Evolutionary conservation across 2,888 invertebrate genomes (phyloP).

Genomic region (Empis stercorea): DNA sequence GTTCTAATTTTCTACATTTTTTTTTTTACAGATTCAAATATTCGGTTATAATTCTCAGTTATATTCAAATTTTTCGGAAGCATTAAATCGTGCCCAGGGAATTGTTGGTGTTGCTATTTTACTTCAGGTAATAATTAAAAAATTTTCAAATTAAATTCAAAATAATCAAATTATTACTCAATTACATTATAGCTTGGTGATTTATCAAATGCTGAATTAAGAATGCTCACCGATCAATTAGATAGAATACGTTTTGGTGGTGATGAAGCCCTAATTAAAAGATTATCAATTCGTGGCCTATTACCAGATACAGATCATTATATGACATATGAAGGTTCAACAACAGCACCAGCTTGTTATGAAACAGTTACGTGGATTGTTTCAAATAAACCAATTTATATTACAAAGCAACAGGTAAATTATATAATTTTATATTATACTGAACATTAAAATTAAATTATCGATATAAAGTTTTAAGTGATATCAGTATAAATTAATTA

Average conservation of each 20-base stretch:
- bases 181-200: constrained; percentile 75
- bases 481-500: not conserved
- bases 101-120: constrained; percentile 89
- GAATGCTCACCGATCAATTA: constrained; percentile 83
- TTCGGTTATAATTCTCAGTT: constrained; percentile 97
- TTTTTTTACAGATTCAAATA: constrained; percentile 81
- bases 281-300: constrained; percentile 74
- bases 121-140: constrained; percentile 59
- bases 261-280: constrained; percentile 70
- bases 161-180: not conserved
- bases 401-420: constrained; percentile 89
- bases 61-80: constrained; percentile 92
- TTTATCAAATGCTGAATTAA: constrained; percentile 78
- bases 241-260: constrained; percentile 87
- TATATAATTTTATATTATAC: not conserved
- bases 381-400: constrained; percentile 95
- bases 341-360: constrained; percentile 93
- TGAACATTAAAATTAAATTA: too few relatives aligned
- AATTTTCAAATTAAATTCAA: not conserved
- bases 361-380: constrained; percentile 99
- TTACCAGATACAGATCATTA: constrained; percentile 87
- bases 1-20: not conserved
- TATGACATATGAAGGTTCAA: constrained; percentile 96
- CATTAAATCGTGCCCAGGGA: constrained; percentile 86
- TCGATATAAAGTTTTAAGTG: not conserved